Evolutionary conservation across 2,888 invertebrate genomes (phyloP).

Genomic region (Epinotia nisella): DNA sequence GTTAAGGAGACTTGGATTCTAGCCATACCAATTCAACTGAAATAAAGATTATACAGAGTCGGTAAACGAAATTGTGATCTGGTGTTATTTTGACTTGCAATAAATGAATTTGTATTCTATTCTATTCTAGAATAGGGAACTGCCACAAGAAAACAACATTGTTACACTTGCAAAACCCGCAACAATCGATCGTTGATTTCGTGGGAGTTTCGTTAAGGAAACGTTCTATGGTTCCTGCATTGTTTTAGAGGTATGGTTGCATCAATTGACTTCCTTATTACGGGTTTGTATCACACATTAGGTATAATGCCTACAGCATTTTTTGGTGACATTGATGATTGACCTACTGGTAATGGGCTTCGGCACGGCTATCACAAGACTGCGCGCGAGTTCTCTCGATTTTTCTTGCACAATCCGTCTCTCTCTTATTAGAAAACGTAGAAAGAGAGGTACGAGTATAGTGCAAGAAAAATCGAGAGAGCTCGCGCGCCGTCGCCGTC

Average conservation of each 20-base stretch:
- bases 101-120: too few species aligned
- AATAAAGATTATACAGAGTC: too few species aligned
- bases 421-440: too few species aligned
- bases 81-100: too few species aligned
- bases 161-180: constrained; percentile 63
- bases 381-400: too few species aligned
- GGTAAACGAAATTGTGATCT: too few species aligned
- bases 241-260: constrained; percentile 51
- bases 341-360: background rate
- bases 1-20: too few species aligned
- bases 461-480: too few species aligned
- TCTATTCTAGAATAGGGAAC: constrained; percentile 40
- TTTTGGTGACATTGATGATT: background rate
- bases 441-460: too few species aligned
- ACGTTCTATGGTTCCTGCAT: constrained; percentile 53
- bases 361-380: background rate
- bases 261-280: constrained; percentile 56
- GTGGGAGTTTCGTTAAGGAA: constrained; percentile 64
- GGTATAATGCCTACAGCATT: background rate
- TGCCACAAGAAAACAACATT: constrained; percentile 40
- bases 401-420: too few species aligned
- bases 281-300: constrained; percentile 47
- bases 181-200: constrained; percentile 69
- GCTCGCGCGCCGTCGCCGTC: too few species aligned
- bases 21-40: too few species aligned